Base-by-base conservation (phyloP, 1,140 invertebrate genomes). In the Glossosoma conforme region DNA sequence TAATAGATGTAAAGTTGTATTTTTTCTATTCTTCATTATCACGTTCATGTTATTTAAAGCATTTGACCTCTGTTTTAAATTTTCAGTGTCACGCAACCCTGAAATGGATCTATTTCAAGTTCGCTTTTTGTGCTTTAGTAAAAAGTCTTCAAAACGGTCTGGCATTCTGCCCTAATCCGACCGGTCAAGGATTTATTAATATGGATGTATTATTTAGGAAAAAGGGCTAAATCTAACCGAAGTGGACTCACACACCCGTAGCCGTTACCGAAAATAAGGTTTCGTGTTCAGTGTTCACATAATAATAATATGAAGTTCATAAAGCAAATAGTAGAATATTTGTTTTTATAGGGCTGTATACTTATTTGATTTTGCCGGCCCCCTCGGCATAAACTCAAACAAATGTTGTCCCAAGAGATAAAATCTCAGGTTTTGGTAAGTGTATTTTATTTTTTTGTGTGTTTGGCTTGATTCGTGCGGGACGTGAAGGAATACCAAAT, bases 301-400 rank as follows among this genome's bases (percentile, higher is more conserved):
- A 33, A 33, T n/a, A 33, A 15, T 33, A 33, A 33, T 33, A 11
- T 33, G 15, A 33, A 33, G 32, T 33, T 33, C 15, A 33, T 15
- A 13, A 33, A 33, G 15, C 32, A 33, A 33, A 33, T 33, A 33
- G 3, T 33, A 33, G n/a, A 33, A 15, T 33, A 11, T 33, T 33
- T 33, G 32, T 33, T 33, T 33, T 33, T 15, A 33, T 33, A n/a
- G 32, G 32, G 4, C 15, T 33, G 32, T 33, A 33, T 33, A n/a
- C 32, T 33, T 33, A 33, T 33, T 33, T 33, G 32, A 33, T 33
- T 15, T 13, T 33, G n/a, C 32, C 32, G 32, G 15, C n/a, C 32
- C 32, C 32, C 15, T 11, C 3, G 15, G 4, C n/a, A 13, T 13
- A 33, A 33, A 15, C 32, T 33, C n/a, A 33, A 33, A 11, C n/a